Evolutionary conservation across 2,888 invertebrate species (phyloP), one percentile per base, ranked within the genome.

Genomic region (Drosophila diplacantha): DNA sequence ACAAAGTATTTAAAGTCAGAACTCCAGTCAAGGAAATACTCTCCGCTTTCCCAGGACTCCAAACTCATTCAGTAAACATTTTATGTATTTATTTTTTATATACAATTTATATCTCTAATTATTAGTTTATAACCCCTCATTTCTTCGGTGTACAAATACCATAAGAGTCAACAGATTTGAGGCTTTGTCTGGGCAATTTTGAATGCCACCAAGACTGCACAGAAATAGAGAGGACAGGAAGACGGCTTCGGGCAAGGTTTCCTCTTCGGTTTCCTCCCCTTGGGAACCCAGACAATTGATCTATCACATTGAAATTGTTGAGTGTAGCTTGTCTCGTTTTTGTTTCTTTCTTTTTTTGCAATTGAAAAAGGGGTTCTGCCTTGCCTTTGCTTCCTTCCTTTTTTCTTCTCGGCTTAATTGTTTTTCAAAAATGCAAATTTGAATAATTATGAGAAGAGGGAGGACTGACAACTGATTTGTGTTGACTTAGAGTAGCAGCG

Each of bases 131-230:
- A 26, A 18, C 12, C 44, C 44, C 16, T 8, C 3, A 9, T 29
- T 18, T 14, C 2, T 29, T 5, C 18, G 3, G 26, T 46, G 44
- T 26, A 29, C 12, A 29, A 44, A 44, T 44, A 31, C 24, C 56
- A 43, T 32, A 43, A 62, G 49, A 67, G 68, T 38, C 68, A 64
- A 47, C 24, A 68, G 75, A 81, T 78, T 83, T 78, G 81, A 78
- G 61, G 68, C 38, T 75, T 66, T 69, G 79, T 62, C 75, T 72
- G 71, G 66, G 72, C 65, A 77, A 76, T 72, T 76, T 81, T 75
- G 60, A 75, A 63, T 50, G 61, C 61, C 62, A 61, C 37, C 11
- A 47, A 16, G 31, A 16, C 22, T 34, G 8, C 16, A 38, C 56
- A 37, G 31, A 14, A 34, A 31, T 9, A n/a, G 24, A 29, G 41